Conservation (phyloP, 2,888 invertebrate genomes). For the Oxycera nigricornis region DNA sequence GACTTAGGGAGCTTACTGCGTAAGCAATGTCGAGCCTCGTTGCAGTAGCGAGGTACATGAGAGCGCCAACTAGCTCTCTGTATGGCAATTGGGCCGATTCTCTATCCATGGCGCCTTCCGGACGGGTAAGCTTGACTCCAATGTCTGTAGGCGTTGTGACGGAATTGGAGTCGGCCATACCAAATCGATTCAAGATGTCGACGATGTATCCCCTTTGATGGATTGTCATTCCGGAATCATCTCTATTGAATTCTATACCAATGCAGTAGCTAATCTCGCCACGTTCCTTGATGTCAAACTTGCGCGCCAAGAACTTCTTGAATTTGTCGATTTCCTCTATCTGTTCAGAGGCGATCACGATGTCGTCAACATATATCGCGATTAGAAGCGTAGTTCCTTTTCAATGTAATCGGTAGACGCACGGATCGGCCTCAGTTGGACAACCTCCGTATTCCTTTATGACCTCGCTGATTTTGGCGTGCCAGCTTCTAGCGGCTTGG, state of each 20-base stretch:
- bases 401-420: not conserved
- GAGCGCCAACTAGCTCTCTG: not conserved
- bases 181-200: slow-evolving; percentile 45
- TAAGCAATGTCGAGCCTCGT: not conserved
- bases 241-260: slow-evolving; percentile 39
- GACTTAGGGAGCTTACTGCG: not conserved
- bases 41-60: not conserved
- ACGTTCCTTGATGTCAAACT: not conserved
- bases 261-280: not conserved
- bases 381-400: not conserved
- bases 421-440: not conserved
- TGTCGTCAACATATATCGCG: not conserved
- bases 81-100: not conserved
- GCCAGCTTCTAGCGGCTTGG: not conserved
- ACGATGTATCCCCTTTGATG: slow-evolving; percentile 47
- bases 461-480: slow-evolving; percentile 46
- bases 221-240: slow-evolving; percentile 32
- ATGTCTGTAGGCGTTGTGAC: slow-evolving; percentile 42
- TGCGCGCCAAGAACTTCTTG: not conserved
- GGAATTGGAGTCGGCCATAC: slow-evolving; percentile 46
- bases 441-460: not conserved
- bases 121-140: not conserved
- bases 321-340: not conserved
- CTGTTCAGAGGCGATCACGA: not conserved
- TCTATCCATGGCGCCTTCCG: not conserved